Evolutionary conservation across 1,140 invertebrate species (phyloP).

Genomic region (Halesus radiatus): DNA sequence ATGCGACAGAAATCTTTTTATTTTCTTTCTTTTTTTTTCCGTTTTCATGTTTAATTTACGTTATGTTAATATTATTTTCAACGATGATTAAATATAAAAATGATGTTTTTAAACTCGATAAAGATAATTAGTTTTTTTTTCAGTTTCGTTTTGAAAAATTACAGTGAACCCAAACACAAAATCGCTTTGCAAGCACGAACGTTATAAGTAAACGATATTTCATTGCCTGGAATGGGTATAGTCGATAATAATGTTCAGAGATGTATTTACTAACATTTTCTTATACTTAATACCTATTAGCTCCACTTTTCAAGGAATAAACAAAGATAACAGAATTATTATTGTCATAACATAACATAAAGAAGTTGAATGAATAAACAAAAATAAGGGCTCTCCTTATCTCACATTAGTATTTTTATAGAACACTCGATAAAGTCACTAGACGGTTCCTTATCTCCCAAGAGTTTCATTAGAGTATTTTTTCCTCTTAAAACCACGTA

Average conservation of each 20-base stretch:
- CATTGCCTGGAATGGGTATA: too few relatives aligned
- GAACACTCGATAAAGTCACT: conserved; percentile 32
- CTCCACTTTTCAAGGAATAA: background rate
- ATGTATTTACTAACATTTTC: background rate
- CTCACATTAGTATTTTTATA: conserved; percentile 42
- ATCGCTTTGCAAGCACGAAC: too few relatives aligned
- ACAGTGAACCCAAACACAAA: background rate
- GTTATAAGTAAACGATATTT: too few relatives aligned
- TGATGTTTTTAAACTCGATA: too few relatives aligned
- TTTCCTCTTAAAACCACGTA: background rate
- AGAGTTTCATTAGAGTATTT: conserved; percentile 21
- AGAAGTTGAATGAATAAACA: conserved; percentile 7
- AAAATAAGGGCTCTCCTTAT: conserved; percentile 19
- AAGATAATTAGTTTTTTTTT: too few relatives aligned
- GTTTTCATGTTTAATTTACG: too few relatives aligned
- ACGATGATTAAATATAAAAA: too few relatives aligned
- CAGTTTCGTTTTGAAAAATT: too few relatives aligned
- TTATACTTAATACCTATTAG: background rate
- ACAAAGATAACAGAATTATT: conserved; percentile 3
- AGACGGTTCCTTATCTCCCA: conserved; percentile 32
- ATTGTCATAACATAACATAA: background rate
- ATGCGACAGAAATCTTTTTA: too few relatives aligned
- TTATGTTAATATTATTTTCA: too few relatives aligned
- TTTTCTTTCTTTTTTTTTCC: too few relatives aligned
- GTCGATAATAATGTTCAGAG: too few relatives aligned